Percentiles rank a stretch among this genome's conserved stretches.
These are phyloP conservation scores for Spodoptera littoralis DNA, from an alignment of 2,888 invertebrate species.

Conservation along the genomic window DNA sequence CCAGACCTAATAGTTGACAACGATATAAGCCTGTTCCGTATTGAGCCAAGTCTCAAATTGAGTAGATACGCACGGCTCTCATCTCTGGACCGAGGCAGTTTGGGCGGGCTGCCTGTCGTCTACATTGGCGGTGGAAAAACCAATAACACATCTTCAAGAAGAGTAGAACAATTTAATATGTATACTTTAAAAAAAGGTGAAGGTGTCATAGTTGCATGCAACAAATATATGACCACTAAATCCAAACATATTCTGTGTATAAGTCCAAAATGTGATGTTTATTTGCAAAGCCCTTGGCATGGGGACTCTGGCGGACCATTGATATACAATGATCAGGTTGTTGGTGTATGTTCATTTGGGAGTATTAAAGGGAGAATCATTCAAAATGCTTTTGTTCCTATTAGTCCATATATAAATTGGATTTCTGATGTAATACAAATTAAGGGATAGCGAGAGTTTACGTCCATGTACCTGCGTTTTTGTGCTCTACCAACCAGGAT, in stretches of 20 bases:
- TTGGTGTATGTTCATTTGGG: not conserved
- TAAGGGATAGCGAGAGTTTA: no score
- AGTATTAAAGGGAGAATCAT: no score
- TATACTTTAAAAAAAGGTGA: not conserved
- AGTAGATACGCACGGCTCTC: not conserved
- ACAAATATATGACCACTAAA: not conserved
- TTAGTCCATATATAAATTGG: not conserved
- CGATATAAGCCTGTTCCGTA: not conserved
- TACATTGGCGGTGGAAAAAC: not conserved
- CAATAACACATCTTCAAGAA: no score
- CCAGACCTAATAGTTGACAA: not conserved
- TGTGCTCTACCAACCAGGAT: no score
- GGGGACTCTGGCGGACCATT: conserved; percentile 2
- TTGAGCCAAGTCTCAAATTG: not conserved
- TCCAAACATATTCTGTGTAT: not conserved
- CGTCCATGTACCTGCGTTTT: no score
- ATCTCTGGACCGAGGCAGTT: not conserved
- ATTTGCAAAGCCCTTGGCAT: not conserved
- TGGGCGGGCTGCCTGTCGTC: not conserved
- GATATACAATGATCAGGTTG: not conserved
- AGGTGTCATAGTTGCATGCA: not conserved
- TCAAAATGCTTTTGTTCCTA: not conserved
- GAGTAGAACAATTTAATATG: no score
- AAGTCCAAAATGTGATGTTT: not conserved
- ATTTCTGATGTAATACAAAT: not conserved